phyloP scores from a whole-genome alignment of 2,797 vertebrate species.

The Xiphorhynchus erythropygius region DNA sequence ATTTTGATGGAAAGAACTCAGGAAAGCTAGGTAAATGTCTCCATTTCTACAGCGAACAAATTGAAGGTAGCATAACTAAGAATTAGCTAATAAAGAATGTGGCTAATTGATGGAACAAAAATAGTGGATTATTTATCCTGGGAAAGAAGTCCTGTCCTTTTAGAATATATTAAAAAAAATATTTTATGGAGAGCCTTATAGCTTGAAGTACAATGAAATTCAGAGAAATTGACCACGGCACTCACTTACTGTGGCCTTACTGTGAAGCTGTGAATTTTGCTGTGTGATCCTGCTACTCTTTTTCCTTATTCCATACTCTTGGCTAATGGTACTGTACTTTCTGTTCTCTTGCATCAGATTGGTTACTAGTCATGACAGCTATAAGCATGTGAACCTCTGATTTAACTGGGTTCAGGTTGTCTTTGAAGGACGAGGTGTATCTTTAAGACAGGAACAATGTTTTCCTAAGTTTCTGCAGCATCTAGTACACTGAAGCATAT shows the following conservation, averaged over 20 bases:
- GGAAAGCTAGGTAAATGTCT: background rate
- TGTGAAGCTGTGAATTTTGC: background rate
- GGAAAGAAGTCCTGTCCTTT: background rate
- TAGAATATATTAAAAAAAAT: background rate
- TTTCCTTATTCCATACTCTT: background rate
- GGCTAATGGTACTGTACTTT: background rate
- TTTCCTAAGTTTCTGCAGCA: background rate
- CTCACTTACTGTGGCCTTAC: background rate
- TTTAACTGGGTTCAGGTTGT: background rate
- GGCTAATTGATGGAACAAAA: background rate
- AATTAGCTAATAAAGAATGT: background rate
- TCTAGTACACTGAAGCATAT: background rate
- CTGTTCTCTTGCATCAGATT: background rate
- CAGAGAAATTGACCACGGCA: background rate
- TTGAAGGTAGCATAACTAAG: background rate
- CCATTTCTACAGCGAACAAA: background rate
- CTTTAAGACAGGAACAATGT: background rate
- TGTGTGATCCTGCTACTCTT: background rate
- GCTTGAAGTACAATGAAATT: background rate
- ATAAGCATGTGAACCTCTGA: background rate
- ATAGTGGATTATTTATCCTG: background rate
- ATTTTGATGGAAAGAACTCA: background rate
- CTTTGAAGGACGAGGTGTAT: background rate
- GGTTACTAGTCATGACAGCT: background rate
- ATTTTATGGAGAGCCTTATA: background rate